A percentile compares a stretch with the other conserved stretches of the same genome.
phyloP scores from a whole-genome alignment of 2,888 invertebrate genomes.

The Homarus gammarus region DNA sequence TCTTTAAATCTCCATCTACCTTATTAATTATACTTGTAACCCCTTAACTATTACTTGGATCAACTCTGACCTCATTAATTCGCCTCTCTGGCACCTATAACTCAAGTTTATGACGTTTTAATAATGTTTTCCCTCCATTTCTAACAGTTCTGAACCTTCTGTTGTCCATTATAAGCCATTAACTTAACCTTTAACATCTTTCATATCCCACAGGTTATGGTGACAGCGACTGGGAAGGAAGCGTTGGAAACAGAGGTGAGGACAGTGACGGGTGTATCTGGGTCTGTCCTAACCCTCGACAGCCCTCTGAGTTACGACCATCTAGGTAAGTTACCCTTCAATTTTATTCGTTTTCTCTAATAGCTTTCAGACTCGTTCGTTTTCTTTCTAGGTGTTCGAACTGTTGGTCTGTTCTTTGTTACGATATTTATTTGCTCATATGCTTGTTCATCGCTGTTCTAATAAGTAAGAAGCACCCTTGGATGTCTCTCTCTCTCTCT shows the following conservation, averaged over 20 bases:
- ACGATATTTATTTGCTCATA: neutral
- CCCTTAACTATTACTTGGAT: too few species aligned
- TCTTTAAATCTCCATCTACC: too few species aligned
- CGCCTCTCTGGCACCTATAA: too few species aligned
- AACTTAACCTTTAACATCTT: neutral
- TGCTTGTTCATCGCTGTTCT: neutral
- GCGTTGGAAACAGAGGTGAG: constrained; percentile 56
- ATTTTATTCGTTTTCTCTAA: too few species aligned
- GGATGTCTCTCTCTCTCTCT: neutral
- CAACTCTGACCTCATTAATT: too few species aligned
- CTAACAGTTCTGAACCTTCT: neutral
- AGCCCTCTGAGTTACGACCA: constrained; percentile 40
- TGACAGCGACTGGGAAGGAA: constrained; percentile 56
- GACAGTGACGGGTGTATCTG: constrained; percentile 33
- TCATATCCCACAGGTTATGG: constrained; percentile 36
- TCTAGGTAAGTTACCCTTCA: constrained; percentile 36
- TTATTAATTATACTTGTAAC: too few species aligned
- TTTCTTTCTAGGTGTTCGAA: too few species aligned
- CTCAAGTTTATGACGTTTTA: too few species aligned
- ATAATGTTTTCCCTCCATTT: too few species aligned
- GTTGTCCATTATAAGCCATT: neutral
- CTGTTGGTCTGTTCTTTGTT: too few species aligned
- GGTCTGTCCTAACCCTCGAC: constrained; percentile 35
- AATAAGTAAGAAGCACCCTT: too few species aligned
- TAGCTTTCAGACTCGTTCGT: too few species aligned